Evolutionary conservation across 1,140 invertebrate species (phyloP), one percentile per base, ranked within the genome.

Genomic region (Lucilia cuprina): DNA sequence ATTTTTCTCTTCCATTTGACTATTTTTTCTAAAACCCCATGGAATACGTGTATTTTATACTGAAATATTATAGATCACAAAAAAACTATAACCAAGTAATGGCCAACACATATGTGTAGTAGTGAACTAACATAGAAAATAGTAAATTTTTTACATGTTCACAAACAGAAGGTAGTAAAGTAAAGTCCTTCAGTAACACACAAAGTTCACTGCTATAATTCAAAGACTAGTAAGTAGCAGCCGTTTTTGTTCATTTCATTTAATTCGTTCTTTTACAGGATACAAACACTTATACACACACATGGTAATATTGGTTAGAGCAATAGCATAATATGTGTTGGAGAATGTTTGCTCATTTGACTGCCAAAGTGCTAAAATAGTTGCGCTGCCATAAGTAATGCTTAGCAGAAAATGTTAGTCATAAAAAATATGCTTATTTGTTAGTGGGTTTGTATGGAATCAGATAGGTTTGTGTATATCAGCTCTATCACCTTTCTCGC

Each of bases 201-300:
- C 21, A 80, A 77, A 77, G 77, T 80, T 80, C 77, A 80, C 41
- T 80, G 41, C 77, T 49, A 80, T 80, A 80, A 50, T 80, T 80
- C 77, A 80, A 80, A 80, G 41, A 78, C 34, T 47, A 78, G 25
- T 30, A 30, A 30, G 25, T 30, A 30, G 75, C 75, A 41, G 75
- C n/a, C 75, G n/a, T 80, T 19, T 80, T 80, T 80, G 17, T 77
- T 77, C 74, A 60, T 17, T 60, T 60, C 50, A 60, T 60, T n/a
- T 60, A 7, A n/a, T 60, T n/a, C 14, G 14, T 60, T 60, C 55
- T n/a, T 17, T 60, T 60, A n/a, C 13, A 60, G 55, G 55, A 60
- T 41, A 41, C 13, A 55, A n/a, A 7, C 25, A 30, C 25, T n/a
- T n/a, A 30, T 3, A 30, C 25, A 30, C 25, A 30, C 25, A 30